phyloP scores from a whole-genome alignment of 2,888 invertebrate genomes.

The Bedellia somnulentella region DNA sequence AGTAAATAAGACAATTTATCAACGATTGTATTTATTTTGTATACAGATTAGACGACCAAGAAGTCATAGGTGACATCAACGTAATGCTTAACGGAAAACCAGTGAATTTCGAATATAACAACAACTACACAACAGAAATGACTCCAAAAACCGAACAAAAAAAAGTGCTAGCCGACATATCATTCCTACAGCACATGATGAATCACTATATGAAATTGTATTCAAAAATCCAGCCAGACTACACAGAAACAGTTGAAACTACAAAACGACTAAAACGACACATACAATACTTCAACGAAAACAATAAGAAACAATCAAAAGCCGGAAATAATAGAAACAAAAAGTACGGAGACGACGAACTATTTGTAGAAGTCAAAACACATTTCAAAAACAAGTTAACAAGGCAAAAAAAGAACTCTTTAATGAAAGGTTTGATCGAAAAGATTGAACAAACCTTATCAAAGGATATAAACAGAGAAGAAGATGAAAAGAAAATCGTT shows the following conservation, averaged over 20 bases:
- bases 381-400: slow-evolving; percentile 38
- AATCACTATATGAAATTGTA: slow-evolving; percentile 19
- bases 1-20: no score
- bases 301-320: slow-evolving; percentile 9
- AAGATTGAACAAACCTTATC: slow-evolving; percentile 42
- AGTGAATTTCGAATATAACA: slow-evolving; percentile 17
- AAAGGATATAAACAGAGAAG: slow-evolving; percentile 16
- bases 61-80: slow-evolving; percentile 26
- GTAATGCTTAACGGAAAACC: slow-evolving; percentile 32
- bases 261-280: slow-evolving; percentile 29
- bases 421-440: slow-evolving; percentile 27
- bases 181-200: slow-evolving; percentile 18
- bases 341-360: slow-evolving; percentile 29
- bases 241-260: slow-evolving; percentile 5
- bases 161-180: slow-evolving; percentile 11
- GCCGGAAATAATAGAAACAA: slow-evolving; percentile 12
- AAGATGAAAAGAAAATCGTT: slow-evolving; percentile 15
- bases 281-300: slow-evolving; percentile 21
- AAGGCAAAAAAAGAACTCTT: slow-evolving; percentile 38
- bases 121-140: no score
- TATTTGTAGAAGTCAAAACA: slow-evolving; percentile 48
- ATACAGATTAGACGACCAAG: slow-evolving; percentile 21
- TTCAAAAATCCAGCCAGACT: slow-evolving; percentile 6
- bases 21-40: no score
- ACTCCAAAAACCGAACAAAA: slow-evolving; percentile 6